Evolutionary conservation across 2,113 vertebrate species (phyloP).

Genomic region (Bucco capensis): DNA sequence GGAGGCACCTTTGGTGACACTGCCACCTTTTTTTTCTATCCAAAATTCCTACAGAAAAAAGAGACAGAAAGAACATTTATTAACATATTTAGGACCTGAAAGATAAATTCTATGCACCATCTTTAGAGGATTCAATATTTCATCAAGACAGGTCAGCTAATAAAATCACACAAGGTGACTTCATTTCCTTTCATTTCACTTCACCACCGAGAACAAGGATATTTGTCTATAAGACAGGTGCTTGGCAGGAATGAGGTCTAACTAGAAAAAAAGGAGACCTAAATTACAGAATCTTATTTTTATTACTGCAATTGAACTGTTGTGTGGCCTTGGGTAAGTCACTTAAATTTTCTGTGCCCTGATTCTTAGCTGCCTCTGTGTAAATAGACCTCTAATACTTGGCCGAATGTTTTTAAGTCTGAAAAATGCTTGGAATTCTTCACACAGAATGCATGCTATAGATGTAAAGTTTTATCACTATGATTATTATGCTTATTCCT

Average conservation of each 20-base stretch:
- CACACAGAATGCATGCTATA: neutral
- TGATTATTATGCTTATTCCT: neutral
- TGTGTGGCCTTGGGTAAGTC: neutral
- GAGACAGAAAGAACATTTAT: neutral
- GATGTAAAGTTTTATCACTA: neutral
- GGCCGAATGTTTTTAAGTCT: neutral
- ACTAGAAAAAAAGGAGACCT: neutral
- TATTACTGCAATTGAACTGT: neutral
- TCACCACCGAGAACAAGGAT: neutral
- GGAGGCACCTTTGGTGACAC: neutral
- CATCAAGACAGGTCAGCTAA: conserved; percentile 15
- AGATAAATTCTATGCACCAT: neutral
- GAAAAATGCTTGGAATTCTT: neutral
- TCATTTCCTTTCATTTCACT: conserved; percentile 27
- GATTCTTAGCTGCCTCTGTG: neutral
- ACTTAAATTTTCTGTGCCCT: neutral
- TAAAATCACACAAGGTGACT: conserved; percentile 35
- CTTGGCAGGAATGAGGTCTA: neutral
- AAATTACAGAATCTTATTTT: neutral
- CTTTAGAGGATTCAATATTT: conserved; percentile 15
- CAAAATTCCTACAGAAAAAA: neutral
- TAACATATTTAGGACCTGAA: neutral
- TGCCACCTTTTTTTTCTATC: neutral
- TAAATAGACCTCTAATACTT: neutral
- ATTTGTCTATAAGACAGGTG: conserved; percentile 14